Evolutionary conservation across 2,113 vertebrate species (phyloP), one percentile per base, ranked within the genome.

Genomic region (Lepus europaeus): DNA sequence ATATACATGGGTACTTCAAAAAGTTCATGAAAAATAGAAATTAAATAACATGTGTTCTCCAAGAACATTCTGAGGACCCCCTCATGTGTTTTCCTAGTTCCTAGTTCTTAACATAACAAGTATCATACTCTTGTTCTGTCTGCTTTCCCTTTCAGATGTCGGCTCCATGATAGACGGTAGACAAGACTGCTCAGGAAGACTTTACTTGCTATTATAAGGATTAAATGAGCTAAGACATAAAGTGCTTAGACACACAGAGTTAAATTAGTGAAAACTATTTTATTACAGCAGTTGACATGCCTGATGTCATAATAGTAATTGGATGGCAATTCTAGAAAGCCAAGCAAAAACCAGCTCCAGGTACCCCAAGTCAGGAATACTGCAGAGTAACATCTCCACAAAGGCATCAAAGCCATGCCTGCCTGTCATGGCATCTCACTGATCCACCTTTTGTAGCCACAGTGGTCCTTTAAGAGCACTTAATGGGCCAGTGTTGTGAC

Each of bases 281-380:
- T 59, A 64, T 63, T 63, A 73, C 9, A 77, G 69, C 33, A 66
- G 23, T 64, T 92, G 66, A 73, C 23, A n/a, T 31, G 61, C 68
- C 90, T 56, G 14, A 2, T 63, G n/a, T 23, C 70, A 92, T 89
- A 87, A 70, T 74, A 39, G 69, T 49, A 90, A 78, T n/a, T 79
- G 36, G 36, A 78, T 31, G 73, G n/a, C 59, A 74, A 87, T 87
- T 72, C 11, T 92, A 25, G 12, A 70, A 93, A 83, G 33, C 12
- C 19, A 69, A 93, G 39, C 36, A 86, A 92, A 94, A 27, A 11
- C 31, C 68, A 29, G 2, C 20, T 87, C 66, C 45, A 33, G 68
- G 56, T 59, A 53, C 9, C 25, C 33, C 45, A 77, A 39, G 27
- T 74, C 81, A 81, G 14, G 27, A 95, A 87, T 22, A 74, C 33